A percentile compares a stretch with the other conserved stretches of the same genome.
phyloP scores from a whole-genome alignment of 2,113 vertebrate species.

The Pachycephala philippinensis region DNA sequence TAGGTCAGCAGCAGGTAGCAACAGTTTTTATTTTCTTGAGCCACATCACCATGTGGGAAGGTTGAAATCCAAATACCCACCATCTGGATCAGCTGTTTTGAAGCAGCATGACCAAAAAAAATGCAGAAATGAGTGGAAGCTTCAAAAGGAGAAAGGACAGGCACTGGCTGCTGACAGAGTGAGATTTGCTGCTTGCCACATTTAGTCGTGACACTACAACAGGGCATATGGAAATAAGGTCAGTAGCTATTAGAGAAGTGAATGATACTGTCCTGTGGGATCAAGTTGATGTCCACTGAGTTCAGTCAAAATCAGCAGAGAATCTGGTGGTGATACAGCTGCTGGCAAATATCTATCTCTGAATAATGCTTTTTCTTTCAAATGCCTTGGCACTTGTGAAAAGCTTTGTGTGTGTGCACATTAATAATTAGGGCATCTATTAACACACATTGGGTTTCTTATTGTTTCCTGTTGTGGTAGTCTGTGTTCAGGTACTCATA shows the following conservation, averaged over 20 bases:
- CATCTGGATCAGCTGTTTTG: slow-evolving; percentile 46
- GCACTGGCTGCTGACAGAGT: not conserved
- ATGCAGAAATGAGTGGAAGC: not conserved
- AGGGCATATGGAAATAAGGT: not conserved
- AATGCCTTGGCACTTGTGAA: not conserved
- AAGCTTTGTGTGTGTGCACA: not conserved
- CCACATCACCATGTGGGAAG: not conserved
- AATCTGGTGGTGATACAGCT: not conserved
- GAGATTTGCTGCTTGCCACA: not conserved
- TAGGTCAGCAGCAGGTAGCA: slow-evolving; percentile 48
- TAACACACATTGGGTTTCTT: not conserved
- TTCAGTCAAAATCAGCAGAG: not conserved
- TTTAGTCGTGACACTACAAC: not conserved
- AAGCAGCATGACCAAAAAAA: slow-evolving; percentile 35
- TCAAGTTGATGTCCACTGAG: not conserved
- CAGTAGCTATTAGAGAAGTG: not conserved
- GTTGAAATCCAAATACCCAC: not conserved
- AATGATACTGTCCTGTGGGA: not conserved
- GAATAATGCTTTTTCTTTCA: not conserved
- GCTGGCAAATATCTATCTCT: not conserved
- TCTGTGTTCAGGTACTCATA: not conserved
- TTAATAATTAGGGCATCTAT: not conserved
- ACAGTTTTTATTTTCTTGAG: slow-evolving; percentile 43
- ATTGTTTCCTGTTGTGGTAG: not conserved
- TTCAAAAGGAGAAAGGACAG: not conserved